These are phyloP conservation scores for Psittacula echo DNA, from an alignment of 2,797 vertebrate species.

Conservation along the genomic window DNA sequence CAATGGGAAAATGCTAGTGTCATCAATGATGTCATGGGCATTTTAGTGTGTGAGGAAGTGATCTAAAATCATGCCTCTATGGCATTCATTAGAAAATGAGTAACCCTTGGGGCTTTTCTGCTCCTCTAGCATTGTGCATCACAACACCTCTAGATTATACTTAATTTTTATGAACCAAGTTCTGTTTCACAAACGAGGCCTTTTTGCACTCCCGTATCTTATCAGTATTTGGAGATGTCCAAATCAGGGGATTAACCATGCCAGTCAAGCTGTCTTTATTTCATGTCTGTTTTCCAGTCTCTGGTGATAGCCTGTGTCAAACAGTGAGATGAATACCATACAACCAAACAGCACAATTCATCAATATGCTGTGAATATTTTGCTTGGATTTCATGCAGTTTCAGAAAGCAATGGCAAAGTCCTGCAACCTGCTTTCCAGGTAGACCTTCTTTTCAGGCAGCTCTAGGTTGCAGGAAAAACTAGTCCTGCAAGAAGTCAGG, in stretches of 20 bases:
- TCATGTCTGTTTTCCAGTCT: neutral
- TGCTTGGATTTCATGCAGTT: neutral
- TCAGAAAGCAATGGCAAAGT: neutral
- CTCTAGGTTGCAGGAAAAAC: neutral
- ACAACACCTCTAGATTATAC: neutral
- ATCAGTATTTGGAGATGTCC: neutral
- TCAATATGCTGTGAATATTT: neutral
- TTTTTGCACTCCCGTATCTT: neutral
- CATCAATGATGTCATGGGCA: neutral
- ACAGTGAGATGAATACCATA: neutral
- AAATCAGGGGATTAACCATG: neutral
- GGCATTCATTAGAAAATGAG: neutral
- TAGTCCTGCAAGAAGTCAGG: neutral
- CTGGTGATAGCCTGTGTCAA: neutral
- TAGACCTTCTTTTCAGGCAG: neutral
- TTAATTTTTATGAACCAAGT: neutral
- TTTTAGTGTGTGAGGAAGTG: neutral
- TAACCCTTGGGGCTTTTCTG: neutral
- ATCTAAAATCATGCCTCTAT: neutral
- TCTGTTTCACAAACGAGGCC: neutral
- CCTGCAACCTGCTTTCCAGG: neutral
- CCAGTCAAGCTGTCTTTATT: neutral
- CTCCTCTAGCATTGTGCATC: neutral
- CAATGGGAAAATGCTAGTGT: neutral
- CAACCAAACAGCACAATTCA: neutral